Evolutionary conservation across 2,113 vertebrate species (phyloP).

Genomic region (Axis porcinus): DNA sequence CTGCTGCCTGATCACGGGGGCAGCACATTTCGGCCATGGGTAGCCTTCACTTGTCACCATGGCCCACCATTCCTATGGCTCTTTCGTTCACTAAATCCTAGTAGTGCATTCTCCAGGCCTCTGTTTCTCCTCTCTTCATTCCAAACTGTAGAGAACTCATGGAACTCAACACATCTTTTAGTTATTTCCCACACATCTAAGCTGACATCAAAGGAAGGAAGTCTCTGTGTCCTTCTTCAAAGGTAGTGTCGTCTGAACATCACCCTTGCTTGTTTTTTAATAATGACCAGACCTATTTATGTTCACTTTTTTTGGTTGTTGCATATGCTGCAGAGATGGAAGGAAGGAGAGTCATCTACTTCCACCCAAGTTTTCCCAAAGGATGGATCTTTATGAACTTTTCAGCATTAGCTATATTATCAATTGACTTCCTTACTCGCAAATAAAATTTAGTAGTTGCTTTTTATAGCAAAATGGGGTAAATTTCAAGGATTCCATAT

Average conservation of each 20-base stretch:
- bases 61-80: rapidly evolving
- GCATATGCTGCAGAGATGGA: not conserved
- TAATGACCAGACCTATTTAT: rapidly evolving
- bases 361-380: not conserved
- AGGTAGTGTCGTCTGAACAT: not conserved
- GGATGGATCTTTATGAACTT: not conserved
- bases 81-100: not conserved
- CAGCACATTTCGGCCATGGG: rapidly evolving
- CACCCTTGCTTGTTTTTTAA: rapidly evolving
- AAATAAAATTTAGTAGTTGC: not conserved
- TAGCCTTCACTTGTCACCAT: rapidly evolving
- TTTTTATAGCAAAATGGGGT: not conserved
- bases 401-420: not conserved
- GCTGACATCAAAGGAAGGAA: not conserved
- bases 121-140: not conserved
- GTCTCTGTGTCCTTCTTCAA: not conserved
- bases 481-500: not conserved
- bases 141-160: not conserved
- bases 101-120: not conserved
- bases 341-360: not conserved
- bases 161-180: not conserved
- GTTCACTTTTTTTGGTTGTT: not conserved
- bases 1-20: not conserved
- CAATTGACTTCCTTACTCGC: not conserved
- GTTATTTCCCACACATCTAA: not conserved